Evolutionary conservation across 2,113 vertebrate genomes (phyloP), one percentile per base, ranked within the genome.

Genomic region (Chloebia gouldiae): DNA sequence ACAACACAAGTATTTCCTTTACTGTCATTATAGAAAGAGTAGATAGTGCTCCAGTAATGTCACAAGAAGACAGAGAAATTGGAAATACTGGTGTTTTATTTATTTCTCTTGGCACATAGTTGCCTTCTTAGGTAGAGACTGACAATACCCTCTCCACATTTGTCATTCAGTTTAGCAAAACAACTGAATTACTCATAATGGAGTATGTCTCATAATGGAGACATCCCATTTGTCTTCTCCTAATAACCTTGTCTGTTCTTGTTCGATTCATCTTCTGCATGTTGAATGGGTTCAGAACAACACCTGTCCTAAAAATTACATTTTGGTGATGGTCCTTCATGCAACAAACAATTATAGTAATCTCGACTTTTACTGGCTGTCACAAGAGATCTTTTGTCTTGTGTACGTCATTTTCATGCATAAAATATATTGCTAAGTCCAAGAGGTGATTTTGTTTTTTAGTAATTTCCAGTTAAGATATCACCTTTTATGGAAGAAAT

Each of bases 131-230:
- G 17, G 23, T 35, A 9, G 57, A 45, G 13, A 35, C 5, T 47
- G 39, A 27, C 8, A 24, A n/a, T 33, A 64, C 7, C 7, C 2
- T 60, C 18, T 11, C 27, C 14, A 45, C 0, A 1, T 57, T 54
- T 64, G 9, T 72, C 71, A 72, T 39, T 86, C 49, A 60, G 10
- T 33, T 87, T 64, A 64, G 11, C 12, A 72, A 80, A 91, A 59
- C 6, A 28, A 44, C 12, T 2, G 33, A 68, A 72, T 42, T 64
- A 59, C 27, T 61, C n/a, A n/a, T n/a, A n/a, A n/a, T 63, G 15
- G 7, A 30, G 81, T 72, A 16, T 3, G 0, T 70, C 20, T 73
- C 31, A 30, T 64, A 77, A 57, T 10, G 57, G 30, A 83, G 8
- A 31, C 12, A 53, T 3, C 3, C 1, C 3, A 22, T 44, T 64